phyloP scores from a whole-genome alignment of 2,888 invertebrate species.

The Lasioglossum leucozonium region DNA sequence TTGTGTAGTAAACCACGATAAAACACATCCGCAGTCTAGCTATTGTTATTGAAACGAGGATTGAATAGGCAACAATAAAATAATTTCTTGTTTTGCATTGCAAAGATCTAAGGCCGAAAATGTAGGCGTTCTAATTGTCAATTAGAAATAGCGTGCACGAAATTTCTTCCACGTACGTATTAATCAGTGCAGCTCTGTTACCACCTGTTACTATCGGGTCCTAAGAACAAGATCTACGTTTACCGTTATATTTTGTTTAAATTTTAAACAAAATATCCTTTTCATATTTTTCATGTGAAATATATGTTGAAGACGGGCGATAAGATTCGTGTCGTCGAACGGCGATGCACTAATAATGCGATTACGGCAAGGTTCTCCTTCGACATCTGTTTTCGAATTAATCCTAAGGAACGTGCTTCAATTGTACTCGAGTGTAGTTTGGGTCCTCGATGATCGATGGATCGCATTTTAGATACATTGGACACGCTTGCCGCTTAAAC shows the following conservation, averaged over 20 bases:
- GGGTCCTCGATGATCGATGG: constrained; percentile 50
- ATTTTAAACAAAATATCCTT: constrained; percentile 54
- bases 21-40: not conserved
- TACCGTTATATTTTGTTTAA: constrained; percentile 67
- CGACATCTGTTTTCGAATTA: constrained; percentile 39
- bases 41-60: constrained; percentile 23
- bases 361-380: constrained; percentile 57
- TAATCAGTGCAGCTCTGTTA: constrained; percentile 56
- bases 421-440: constrained; percentile 48
- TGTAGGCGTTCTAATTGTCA: constrained; percentile 77
- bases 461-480: constrained; percentile 1
- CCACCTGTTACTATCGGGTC: constrained; percentile 13
- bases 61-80: constrained; percentile 22
- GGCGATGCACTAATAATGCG: constrained; percentile 62
- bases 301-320: constrained; percentile 52
- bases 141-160: constrained; percentile 62
- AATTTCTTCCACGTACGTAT: constrained; percentile 61
- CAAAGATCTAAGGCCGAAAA: constrained; percentile 80
- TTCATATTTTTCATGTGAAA: too few species aligned
- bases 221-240: constrained; percentile 69
- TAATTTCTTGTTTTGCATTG: constrained; percentile 34
- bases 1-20: not conserved
- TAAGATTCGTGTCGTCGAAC: constrained; percentile 48
- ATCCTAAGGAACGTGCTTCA: constrained; percentile 72
- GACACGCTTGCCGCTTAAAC: not conserved